Conservation (phyloP, 1,140 invertebrate genomes). For the Paraescarpia echinospica region DNA sequence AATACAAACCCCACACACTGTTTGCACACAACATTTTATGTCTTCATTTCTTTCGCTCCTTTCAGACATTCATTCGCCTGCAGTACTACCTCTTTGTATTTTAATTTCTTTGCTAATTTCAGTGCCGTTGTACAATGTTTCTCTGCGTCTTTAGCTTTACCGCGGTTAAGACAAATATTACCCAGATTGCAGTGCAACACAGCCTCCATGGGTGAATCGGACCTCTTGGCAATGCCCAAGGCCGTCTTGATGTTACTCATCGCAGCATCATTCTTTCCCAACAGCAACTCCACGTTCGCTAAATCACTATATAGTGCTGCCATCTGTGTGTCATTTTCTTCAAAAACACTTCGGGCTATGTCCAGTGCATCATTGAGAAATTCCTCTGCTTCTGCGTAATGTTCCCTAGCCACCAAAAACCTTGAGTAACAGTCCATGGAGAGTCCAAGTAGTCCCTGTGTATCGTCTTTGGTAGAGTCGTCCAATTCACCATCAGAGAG, state of each 20-base stretch:
- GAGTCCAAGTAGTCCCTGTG: constrained; percentile 69
- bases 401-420: constrained; percentile 68
- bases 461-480: constrained; percentile 63
- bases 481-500: constrained; percentile 59
- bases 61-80: constrained; percentile 70
- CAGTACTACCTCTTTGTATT: constrained; percentile 67
- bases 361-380: constrained; percentile 73
- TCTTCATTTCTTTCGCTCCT: neutral
- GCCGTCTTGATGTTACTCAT: constrained; percentile 73
- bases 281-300: constrained; percentile 71
- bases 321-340: constrained; percentile 71
- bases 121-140: constrained; percentile 71
- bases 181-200: constrained; percentile 82
- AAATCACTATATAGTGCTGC: constrained; percentile 83
- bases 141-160: constrained; percentile 70
- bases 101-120: constrained; percentile 67
- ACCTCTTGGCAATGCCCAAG: constrained; percentile 66
- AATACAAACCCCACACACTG: neutral
- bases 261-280: constrained; percentile 70
- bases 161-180: constrained; percentile 71
- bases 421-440: constrained; percentile 80
- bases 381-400: constrained; percentile 66
- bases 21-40: neutral
- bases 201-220: constrained; percentile 67
- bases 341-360: constrained; percentile 68